Conservation (phyloP, 2,888 invertebrate genomes). For the Leuctra nigra region DNA sequence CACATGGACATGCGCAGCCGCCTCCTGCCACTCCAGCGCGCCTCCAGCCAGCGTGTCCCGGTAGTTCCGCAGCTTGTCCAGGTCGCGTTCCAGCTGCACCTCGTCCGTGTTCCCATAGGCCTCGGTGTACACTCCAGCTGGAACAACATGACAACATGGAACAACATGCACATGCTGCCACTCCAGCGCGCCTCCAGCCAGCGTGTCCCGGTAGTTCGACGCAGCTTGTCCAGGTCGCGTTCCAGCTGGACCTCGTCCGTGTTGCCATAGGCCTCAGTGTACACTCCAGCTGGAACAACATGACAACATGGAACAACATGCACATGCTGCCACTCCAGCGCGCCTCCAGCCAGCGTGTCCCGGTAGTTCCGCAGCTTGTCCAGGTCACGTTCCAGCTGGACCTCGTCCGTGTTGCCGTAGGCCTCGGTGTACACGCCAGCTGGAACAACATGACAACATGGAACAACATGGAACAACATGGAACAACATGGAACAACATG, state of each 20-base stretch:
- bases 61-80: slow-evolving; percentile 38
- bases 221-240: slow-evolving; percentile 35
- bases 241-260: slow-evolving; percentile 25
- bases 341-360: slow-evolving; percentile 36
- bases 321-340: slow-evolving; percentile 37
- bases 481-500: too few relatives aligned
- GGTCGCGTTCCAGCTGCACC: slow-evolving; percentile 28
- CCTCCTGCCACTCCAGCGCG: slow-evolving; percentile 36
- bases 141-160: too few relatives aligned
- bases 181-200: slow-evolving; percentile 36
- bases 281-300: slow-evolving; percentile 24
- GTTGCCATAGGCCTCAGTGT: slow-evolving; percentile 25
- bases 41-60: slow-evolving; percentile 37
- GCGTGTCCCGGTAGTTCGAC: slow-evolving; percentile 38
- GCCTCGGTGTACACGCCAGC: slow-evolving; percentile 24
- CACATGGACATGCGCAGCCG: slow-evolving; percentile 35
- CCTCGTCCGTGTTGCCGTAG: slow-evolving; percentile 26
- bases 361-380: slow-evolving; percentile 38
- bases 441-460: too few relatives aligned
- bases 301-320: too few relatives aligned
- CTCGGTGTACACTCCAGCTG: slow-evolving; percentile 24
- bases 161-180: too few relatives aligned
- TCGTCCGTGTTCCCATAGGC: slow-evolving; percentile 27
- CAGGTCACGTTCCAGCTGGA: slow-evolving; percentile 30
- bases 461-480: too few relatives aligned